A percentile compares a stretch with the other conserved stretches of the same genome.
Conservation (phyloP, 2,888 invertebrate species). For the Branchipolynoe longqiensis region DNA sequence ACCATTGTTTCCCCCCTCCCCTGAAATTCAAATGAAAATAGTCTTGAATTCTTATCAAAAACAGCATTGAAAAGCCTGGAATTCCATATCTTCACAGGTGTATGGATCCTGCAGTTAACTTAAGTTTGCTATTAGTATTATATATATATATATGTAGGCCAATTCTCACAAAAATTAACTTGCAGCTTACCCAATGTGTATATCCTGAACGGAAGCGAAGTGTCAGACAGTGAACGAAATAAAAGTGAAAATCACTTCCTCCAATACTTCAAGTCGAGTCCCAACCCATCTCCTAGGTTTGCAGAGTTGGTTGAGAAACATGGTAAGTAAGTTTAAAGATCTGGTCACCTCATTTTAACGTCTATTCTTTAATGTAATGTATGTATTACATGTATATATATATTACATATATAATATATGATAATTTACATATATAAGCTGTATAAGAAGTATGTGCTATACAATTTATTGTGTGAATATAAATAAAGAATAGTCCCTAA, state of each 20-base stretch:
- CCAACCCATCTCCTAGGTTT: conserved; percentile 71
- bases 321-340: conserved; percentile 8
- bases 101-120: conserved; percentile 9
- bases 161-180: too few species aligned
- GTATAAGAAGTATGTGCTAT: neutral
- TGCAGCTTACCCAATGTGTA: conserved; percentile 75
- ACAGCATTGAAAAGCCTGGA: too few species aligned
- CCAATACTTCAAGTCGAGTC: conserved; percentile 71
- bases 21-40: too few species aligned
- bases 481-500: too few species aligned
- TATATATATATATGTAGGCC: neutral
- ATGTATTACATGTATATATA: neutral
- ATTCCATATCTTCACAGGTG: too few species aligned
- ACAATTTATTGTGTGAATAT: too few species aligned
- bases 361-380: conserved; percentile 33
- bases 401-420: neutral
- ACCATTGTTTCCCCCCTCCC: too few species aligned
- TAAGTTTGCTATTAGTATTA: neutral
- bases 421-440: neutral
- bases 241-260: conserved; percentile 74
- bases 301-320: conserved; percentile 45
- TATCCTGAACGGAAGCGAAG: conserved; percentile 75
- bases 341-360: neutral
- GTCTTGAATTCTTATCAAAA: too few species aligned
- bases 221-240: conserved; percentile 71